Evolutionary conservation across 1,140 invertebrate species (phyloP), one percentile per base, ranked within the genome.

Genomic region (Drosophila trapezifrons): DNA sequence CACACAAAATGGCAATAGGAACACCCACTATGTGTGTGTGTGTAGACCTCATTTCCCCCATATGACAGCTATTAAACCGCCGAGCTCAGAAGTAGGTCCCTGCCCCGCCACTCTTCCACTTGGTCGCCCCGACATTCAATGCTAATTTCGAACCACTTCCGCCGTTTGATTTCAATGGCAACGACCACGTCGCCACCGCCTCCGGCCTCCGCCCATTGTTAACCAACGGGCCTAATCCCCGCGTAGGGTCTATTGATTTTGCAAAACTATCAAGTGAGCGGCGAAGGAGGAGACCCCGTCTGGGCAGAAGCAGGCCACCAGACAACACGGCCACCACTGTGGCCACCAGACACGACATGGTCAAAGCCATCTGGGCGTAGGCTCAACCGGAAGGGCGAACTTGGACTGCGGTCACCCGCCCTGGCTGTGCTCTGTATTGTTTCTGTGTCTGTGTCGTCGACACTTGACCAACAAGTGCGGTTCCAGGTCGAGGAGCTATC

Each of bases 111-210:
- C 22, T 25, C 45, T 12, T 10, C n/a, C 29, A 25, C 20, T 18
- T 15, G 37, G 10, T 45, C 57, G 32, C 54, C 64, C 45, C 58
- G 73, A 13, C n/a, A n/a, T n/a, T n/a, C n/a, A n/a, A n/a, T n/a
- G n/a, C n/a, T n/a, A n/a, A n/a, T n/a, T n/a, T n/a, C n/a, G n/a
- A n/a, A 74, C 56, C 71, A 87, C 79, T 87, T 87, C 83, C 83
- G 83, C 76, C 76, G 79, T 87, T 87, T 86, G 83, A 87, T 86
- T 86, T 83, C 83, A 87, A 86, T 86, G 84, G 80, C 83, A 74
- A 60, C 62, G 57, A 51, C 66, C 54, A 62, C 67, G 46, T 66
- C 37, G 38, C 45, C 62, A 49, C 43, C 58, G 71, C 40, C 56
- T 40, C 42, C 32, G n/a, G 32, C n/a, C 59, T 13, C 27, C 42